Conservation (phyloP, 2,113 vertebrate genomes). For the Rhynchomys soricoides region DNA sequence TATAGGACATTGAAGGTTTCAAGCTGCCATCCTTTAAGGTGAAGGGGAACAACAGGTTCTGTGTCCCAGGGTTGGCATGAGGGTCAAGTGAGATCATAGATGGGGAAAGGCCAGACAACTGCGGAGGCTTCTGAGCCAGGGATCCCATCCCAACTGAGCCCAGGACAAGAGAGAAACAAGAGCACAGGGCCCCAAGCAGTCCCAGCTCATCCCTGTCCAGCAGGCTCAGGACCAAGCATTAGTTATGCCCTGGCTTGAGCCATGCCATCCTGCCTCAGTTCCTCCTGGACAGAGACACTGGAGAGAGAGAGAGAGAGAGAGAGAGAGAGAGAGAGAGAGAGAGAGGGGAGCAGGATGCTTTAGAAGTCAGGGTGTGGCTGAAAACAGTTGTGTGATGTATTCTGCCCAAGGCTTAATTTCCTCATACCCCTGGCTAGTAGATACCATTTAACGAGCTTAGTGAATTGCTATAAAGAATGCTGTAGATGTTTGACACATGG, state of each 20-base stretch:
- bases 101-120: constrained; percentile 53
- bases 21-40: background rate
- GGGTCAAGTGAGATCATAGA: constrained; percentile 66
- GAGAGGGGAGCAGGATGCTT: background rate
- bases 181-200: background rate
- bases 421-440: background rate
- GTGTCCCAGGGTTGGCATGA: constrained; percentile 38
- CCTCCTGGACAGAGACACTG: background rate
- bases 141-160: background rate
- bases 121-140: constrained; percentile 25
- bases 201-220: background rate
- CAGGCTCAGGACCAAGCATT: background rate
- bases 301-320: background rate
- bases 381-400: background rate
- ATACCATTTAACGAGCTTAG: background rate
- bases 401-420: constrained; percentile 6
- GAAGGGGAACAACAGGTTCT: constrained; percentile 58
- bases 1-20: background rate
- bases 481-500: too few relatives aligned
- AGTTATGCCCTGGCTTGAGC: background rate
- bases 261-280: background rate
- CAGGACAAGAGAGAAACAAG: background rate
- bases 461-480: background rate
- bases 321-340: background rate
- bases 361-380: background rate